Base-by-base conservation (phyloP, 2,888 invertebrate species). In the Synergus gifuensis region DNA sequence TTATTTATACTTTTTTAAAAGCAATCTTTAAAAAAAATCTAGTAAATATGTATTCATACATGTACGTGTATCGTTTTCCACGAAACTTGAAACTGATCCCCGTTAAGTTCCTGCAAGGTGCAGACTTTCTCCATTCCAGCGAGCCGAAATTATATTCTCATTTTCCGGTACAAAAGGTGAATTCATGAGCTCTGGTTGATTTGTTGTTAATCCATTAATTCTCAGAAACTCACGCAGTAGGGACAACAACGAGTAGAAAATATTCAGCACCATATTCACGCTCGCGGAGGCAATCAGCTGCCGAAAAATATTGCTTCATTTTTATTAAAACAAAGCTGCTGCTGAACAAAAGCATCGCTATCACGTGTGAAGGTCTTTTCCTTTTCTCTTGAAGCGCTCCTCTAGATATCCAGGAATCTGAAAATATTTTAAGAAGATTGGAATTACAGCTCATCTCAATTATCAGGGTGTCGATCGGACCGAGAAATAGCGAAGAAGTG, bases 361-460 rank as follows among this genome's bases (percentile, higher is more conserved):
- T 92, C 92, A 92, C 86, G 90, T 91, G 85, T 88, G 89, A 85
- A 89, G 89, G 76, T 87, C 88, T 81, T 90, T 90, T 83, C 88
- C 90, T 89, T 91, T 92, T 85, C 90, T 89, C 86, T 92, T 92
- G 92, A 94, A 94, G 87, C 93, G 93, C 84, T 94, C 94, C 88
- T 94, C 94, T 88, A 95, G 92, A 87, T 93, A 93, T 84, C 94
- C 94, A 83, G 94, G 94, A 86, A 94, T 93, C 94, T 94, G 93
- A 90, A 93, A 93, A 93, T 86, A 81, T 22, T 82, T 83, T 78
- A 81, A 83, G 81, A 80, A 73, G 78, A 58, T 46, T 79, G 76
- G 44, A 77, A 80, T 80, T 73, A 80, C 79, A 80, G 66, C 63
- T 42, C 54, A 16, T 82, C 36, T 73, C 22, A 62, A 62, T 62